Evolutionary conservation across 1,140 invertebrate genomes (phyloP), one percentile per base, ranked within the genome.

Genomic region (Danaus melanippus): DNA sequence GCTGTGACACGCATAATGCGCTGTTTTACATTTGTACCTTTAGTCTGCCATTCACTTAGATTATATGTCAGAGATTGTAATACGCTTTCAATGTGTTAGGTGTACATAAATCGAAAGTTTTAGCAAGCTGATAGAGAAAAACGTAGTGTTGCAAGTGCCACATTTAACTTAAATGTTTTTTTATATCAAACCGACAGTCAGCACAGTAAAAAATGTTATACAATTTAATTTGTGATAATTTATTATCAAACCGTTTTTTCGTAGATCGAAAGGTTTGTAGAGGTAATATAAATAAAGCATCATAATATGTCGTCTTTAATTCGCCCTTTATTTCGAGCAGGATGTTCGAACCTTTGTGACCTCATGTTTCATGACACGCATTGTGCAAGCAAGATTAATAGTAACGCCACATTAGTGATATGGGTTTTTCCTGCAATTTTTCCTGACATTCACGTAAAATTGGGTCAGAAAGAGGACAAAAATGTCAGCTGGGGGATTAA

Each of bases 321-420:
- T 42, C 41, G 41, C 42, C 50, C 50, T 51, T 50, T 51, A 40
- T 59, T 59, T 59, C 47, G 9, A 47, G 43, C n/a, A 39, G 44
- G 56, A 59, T 56, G 54, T 50, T 74, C 57, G 76, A 76, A 64
- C 71, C 67, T 73, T 72, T 66, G 58, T 74, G 53, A 62, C 71
- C 71, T 70, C 64, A 56, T 64, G 68, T 65, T 60, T 57, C 58
- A 66, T 67, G 69, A 71, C 75, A 67, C 60, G 70, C 67, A 77
- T 83, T 83, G 79, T 84, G 71, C 60, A 62, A 78, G 69, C 58
- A 75, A 83, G 79, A 85, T 85, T 83, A 82, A 85, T 83, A 71
- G 70, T 66, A 62, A 58, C 68, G 64, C 64, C 69, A 68, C 67
- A 69, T 74, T 76, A 79, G 72, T 76, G 76, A 78, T 80, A 76